Base-by-base conservation (phyloP, 2,888 invertebrate genomes). In the Hemithea aestivaria region DNA sequence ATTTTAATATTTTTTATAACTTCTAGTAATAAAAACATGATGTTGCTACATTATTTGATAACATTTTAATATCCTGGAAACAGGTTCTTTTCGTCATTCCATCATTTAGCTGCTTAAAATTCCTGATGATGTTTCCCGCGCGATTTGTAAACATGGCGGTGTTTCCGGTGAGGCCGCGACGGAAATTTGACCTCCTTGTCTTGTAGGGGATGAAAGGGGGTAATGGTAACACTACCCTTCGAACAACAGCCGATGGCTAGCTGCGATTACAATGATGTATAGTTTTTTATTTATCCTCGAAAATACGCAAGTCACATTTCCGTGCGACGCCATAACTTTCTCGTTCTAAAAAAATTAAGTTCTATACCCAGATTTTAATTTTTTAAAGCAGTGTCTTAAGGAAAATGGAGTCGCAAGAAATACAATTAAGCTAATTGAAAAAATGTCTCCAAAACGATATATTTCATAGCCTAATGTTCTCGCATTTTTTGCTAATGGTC, bases 121-220 rank as follows among this genome's bases (percentile, higher is more conserved):
- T 83, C 83, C 62, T 70, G 55, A 62, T 75, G 79, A 73, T 66
- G 74, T 72, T 77, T 75, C 70, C 68, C 74, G 67, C 79, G 75
- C 82, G 80, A 83, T 85, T 84, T 83, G 83, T 83, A 85, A 84
- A 84, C 85, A 84, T 84, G 82, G 73, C 81, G 71, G 53, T 53
- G 62, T 62, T 66, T 84, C 84, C 84, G 82, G 78, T 64, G 75
- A 77, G 81, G 80, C 80, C 76, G 75, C 75, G 78, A 58, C 84
- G 84, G 84, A 84, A 85, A 85, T 84, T 82, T 78, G 74, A 70
- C 66, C 72, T 67, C 68, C 72, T 72, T 63, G 61, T 62, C 61
- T 66, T 37, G 48, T 31, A 33, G 28, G 27, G 41, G 36, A 33
- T 29, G 36, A 26, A 34, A 33, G 47, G 52, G 43, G 53, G 56